Conservation (phyloP, 2,888 invertebrate species). For the Microchrysa polita region DNA sequence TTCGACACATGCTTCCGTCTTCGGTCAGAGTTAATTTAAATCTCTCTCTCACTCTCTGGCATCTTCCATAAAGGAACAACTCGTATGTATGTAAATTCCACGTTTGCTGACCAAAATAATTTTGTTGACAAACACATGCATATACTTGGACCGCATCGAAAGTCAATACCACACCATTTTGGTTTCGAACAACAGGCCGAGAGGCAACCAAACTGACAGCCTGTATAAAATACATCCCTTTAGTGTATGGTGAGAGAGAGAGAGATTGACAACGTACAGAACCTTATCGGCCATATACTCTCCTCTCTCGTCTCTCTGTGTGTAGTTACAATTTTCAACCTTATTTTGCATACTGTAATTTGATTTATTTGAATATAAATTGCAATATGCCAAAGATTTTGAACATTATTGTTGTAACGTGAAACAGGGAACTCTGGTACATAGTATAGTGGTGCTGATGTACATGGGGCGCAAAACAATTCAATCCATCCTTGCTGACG, state of each 20-base stretch:
- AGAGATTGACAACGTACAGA: not conserved
- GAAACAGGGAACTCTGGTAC: no score
- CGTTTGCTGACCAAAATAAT: no score
- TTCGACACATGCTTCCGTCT: no score
- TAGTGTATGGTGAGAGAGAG: no score
- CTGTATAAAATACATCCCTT: no score
- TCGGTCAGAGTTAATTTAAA: no score
- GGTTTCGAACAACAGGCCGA: not conserved
- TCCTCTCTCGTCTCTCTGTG: not conserved
- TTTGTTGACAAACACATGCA: no score
- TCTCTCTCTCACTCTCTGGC: no score
- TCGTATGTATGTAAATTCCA: no score
- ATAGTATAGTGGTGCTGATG: not conserved
- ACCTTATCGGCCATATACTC: not conserved
- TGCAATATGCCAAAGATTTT: conserved; percentile 34
- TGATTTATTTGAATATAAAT: conserved; percentile 41
- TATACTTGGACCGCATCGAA: no score
- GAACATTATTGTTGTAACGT: conserved; percentile 20
- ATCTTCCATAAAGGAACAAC: no score
- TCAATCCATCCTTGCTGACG: no score
- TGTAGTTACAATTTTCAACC: not conserved
- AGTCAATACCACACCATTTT: not conserved
- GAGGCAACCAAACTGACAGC: conserved; percentile 4
- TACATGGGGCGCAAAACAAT: not conserved
- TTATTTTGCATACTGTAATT: conserved; percentile 36